Conservation (phyloP, 2,888 invertebrate genomes). For the Hermaeophaga mercurialis region DNA sequence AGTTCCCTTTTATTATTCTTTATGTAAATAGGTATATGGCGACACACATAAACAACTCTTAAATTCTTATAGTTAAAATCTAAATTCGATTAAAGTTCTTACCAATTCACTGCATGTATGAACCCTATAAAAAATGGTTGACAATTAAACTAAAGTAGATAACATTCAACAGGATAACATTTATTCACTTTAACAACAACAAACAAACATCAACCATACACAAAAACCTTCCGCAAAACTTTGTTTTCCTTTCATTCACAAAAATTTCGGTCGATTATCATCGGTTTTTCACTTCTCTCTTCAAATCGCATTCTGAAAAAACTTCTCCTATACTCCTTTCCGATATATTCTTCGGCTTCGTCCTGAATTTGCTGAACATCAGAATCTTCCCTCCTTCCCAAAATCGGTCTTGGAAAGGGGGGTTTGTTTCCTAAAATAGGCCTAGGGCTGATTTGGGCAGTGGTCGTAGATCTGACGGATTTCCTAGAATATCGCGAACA, state of each 20-base stretch:
- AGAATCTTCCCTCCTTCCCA: constrained; percentile 39
- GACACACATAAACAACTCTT: too few relatives aligned
- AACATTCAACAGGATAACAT: not conserved
- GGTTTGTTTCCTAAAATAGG: constrained; percentile 43
- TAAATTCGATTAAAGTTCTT: too few relatives aligned
- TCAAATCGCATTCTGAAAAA: constrained; percentile 38
- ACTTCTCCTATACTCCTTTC: constrained; percentile 41
- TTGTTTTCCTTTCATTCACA: not conserved
- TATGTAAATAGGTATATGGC: too few relatives aligned
- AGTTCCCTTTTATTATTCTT: too few relatives aligned
- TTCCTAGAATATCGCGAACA: constrained; percentile 37
- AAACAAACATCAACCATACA: not conserved
- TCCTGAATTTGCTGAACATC: constrained; percentile 28
- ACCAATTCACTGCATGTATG: too few relatives aligned
- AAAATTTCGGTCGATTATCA: constrained; percentile 6
- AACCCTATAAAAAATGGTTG: too few relatives aligned
- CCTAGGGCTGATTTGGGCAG: constrained; percentile 37
- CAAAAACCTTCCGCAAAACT: not conserved
- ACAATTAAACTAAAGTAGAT: not conserved
- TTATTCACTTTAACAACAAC: constrained; percentile 4
- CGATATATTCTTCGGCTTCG: constrained; percentile 41
- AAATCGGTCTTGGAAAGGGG: constrained; percentile 43
- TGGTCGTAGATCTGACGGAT: constrained; percentile 33
- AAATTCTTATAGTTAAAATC: too few relatives aligned
- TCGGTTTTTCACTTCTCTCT: constrained; percentile 13